Percentiles rank a stretch among this genome's conserved stretches.
phyloP scores from a whole-genome alignment of 1,140 invertebrate genomes.

The Wasmannia auropunctata region DNA sequence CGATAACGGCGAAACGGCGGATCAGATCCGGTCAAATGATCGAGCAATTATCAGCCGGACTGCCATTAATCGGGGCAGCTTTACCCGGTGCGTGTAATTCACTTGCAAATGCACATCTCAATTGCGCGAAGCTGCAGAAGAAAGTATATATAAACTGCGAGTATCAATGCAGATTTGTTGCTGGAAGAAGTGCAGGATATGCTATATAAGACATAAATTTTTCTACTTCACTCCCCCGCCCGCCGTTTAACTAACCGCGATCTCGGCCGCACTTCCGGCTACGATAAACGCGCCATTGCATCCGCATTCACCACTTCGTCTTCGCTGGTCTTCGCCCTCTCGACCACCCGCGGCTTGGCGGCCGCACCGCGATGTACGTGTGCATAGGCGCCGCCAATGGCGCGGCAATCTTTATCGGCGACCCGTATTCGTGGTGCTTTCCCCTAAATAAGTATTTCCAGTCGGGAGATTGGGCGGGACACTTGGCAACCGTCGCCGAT shows the following conservation, averaged over 20 bases:
- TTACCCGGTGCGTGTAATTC: neutral
- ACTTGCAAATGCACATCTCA: neutral
- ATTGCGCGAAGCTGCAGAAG: neutral
- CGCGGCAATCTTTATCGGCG: conserved; percentile 48
- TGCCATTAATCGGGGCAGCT: conserved; percentile 35
- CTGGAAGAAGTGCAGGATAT: neutral
- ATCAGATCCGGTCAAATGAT: conserved; percentile 40
- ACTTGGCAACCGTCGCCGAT: conserved; percentile 68
- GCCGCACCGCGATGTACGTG: too few relatives aligned
- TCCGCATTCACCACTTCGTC: neutral
- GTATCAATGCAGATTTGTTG: neutral
- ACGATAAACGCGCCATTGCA: neutral
- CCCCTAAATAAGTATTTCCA: conserved; percentile 66
- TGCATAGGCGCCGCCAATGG: conserved; percentile 38
- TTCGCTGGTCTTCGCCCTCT: neutral
- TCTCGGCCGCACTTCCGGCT: neutral
- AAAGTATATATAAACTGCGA: neutral
- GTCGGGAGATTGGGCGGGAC: conserved; percentile 64
- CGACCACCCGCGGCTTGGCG: conserved; percentile 5
- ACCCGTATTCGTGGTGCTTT: conserved; percentile 22
- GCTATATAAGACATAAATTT: neutral
- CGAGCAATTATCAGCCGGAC: conserved; percentile 17
- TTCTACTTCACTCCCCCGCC: neutral
- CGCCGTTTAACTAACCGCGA: conserved; percentile 18
- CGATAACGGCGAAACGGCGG: conserved; percentile 28